Percentiles rank a stretch among this genome's conserved stretches.
These are phyloP conservation scores for Archilochus colubris DNA, from an alignment of 2,113 vertebrate genomes.

Conservation along the genomic window DNA sequence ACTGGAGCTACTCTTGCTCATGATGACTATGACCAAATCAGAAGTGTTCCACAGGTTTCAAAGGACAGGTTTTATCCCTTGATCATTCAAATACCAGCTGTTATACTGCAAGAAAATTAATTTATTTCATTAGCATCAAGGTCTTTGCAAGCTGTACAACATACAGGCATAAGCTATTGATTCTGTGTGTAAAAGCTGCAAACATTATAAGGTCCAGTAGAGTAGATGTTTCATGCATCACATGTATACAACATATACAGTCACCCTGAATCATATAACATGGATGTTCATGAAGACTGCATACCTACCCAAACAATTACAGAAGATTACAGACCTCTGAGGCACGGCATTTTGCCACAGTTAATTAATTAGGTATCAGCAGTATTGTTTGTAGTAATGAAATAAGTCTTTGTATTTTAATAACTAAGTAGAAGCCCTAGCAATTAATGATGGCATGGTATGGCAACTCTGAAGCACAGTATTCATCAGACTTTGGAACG, in stretches of 20 bases:
- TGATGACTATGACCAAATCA: conserved; percentile 39
- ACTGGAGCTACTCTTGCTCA: conserved; percentile 66
- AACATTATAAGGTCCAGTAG: background rate
- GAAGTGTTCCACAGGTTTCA: conserved; percentile 18
- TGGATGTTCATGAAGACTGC: rapidly evolving
- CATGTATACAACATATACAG: background rate
- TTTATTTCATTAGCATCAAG: conserved; percentile 11
- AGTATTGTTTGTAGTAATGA: background rate
- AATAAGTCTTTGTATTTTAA: background rate
- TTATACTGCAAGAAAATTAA: conserved; percentile 64
- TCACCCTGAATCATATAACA: background rate
- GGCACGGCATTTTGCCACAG: background rate
- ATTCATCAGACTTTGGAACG: conserved; percentile 1
- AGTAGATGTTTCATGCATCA: background rate
- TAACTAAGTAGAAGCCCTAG: background rate
- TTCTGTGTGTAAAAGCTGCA: background rate
- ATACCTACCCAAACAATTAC: background rate
- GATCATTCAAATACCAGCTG: conserved; percentile 50
- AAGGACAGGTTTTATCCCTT: background rate
- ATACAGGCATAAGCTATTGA: background rate
- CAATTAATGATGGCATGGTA: background rate
- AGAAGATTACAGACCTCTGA: background rate
- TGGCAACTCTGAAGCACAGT: background rate
- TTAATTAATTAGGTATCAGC: background rate
- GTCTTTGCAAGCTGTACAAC: background rate